Evolutionary conservation across 2,113 vertebrate species (phyloP).

Genomic region (Malaclemys terrapin): DNA sequence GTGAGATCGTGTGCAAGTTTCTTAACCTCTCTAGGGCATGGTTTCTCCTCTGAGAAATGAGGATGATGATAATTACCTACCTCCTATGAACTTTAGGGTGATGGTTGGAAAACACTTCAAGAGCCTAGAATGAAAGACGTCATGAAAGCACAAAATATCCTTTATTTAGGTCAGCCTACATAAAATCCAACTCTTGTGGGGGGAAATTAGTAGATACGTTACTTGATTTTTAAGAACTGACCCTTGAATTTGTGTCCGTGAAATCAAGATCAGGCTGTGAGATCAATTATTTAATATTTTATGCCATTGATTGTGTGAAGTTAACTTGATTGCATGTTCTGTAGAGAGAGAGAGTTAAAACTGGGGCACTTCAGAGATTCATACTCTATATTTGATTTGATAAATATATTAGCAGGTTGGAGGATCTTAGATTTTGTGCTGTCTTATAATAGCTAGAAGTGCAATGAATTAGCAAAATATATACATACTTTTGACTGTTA

Average conservation of each 20-base stretch:
- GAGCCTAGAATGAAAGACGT: slow-evolving; percentile 26
- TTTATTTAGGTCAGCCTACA: neutral
- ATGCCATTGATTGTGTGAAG: neutral
- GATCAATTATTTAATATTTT: slow-evolving; percentile 29
- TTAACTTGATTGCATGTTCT: slow-evolving; percentile 42
- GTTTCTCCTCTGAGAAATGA: slow-evolving; percentile 33
- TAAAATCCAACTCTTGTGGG: neutral
- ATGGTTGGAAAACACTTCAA: slow-evolving; percentile 30
- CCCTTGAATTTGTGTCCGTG: neutral
- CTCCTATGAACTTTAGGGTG: neutral
- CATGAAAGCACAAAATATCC: slow-evolving; percentile 27
- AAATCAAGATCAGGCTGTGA: slow-evolving; percentile 15
- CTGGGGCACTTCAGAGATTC: slow-evolving; percentile 38
- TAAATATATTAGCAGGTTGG: slow-evolving; percentile 28
- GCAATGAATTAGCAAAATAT: neutral
- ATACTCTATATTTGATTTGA: slow-evolving; percentile 5
- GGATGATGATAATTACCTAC: slow-evolving; percentile 18
- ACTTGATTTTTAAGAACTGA: neutral
- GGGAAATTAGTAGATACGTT: slow-evolving; percentile 1
- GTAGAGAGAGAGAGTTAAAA: neutral
- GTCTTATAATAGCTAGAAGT: neutral
- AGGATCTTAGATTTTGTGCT: slow-evolving; percentile 11
- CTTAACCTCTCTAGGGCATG: slow-evolving; percentile 4
- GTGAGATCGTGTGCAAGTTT: slow-evolving; percentile 2
- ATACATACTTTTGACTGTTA: slow-evolving; percentile 29